phyloP scores from a whole-genome alignment of 2,797 vertebrate genomes.

The Lerista edwardsae region DNA sequence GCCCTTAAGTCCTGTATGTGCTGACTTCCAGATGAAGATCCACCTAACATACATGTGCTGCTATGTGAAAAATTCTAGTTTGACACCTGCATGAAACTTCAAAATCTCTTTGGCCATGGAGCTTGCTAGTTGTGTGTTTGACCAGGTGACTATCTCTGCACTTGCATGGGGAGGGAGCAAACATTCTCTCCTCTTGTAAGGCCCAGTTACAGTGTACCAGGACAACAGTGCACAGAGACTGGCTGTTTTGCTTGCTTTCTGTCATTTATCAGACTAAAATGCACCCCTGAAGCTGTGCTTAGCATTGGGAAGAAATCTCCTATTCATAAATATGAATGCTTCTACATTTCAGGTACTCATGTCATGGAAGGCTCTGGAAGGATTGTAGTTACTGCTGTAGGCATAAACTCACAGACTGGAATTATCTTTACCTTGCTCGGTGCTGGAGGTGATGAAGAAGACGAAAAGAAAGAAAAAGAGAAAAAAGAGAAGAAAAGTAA shows the following conservation, averaged over 20 bases:
- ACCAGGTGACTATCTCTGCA: too few species aligned
- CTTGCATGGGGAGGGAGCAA: too few species aligned
- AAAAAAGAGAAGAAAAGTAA: constrained; percentile 87
- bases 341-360: constrained; percentile 89
- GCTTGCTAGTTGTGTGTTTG: background rate
- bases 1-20: background rate
- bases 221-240: too few species aligned
- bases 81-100: background rate
- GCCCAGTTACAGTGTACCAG: too few species aligned
- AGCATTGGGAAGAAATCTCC: background rate
- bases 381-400: constrained; percentile 97
- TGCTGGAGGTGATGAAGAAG: constrained; percentile 85
- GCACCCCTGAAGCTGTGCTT: too few species aligned
- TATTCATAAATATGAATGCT: background rate
- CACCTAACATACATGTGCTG: background rate
- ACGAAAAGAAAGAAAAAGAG: constrained; percentile 84
- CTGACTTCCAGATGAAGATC: background rate
- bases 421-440: constrained; percentile 98
- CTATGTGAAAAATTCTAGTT: background rate
- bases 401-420: constrained; percentile 99
- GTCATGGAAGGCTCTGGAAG: constrained; percentile 99
- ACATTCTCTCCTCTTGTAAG: too few species aligned
- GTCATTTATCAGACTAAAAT: too few species aligned
- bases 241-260: too few species aligned
- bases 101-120: background rate